These are phyloP conservation scores for Nysson spinosus DNA, from an alignment of 2,888 invertebrate genomes.

Conservation along the genomic window DNA sequence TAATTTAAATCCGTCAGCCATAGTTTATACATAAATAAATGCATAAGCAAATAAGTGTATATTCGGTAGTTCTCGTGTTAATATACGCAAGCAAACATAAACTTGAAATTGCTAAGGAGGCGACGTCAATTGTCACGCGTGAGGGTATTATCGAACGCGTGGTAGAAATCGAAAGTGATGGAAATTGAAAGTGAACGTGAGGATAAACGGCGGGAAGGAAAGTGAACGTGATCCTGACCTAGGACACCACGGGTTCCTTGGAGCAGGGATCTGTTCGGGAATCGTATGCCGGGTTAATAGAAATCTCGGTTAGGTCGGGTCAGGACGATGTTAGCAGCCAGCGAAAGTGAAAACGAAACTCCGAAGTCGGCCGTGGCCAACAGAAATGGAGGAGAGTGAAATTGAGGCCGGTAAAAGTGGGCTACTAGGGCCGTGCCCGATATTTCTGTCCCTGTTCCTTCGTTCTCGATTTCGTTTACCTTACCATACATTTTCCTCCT, in stretches of 20 bases:
- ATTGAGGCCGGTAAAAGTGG: constrained; percentile 57
- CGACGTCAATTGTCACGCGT: not conserved
- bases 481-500: not conserved
- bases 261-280: constrained; percentile 42
- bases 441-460: constrained; percentile 38
- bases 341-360: constrained; percentile 61
- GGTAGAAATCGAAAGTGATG: constrained; percentile 40
- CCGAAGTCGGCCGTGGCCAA: constrained; percentile 28
- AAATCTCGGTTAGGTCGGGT: constrained; percentile 57
- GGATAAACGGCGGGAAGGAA: constrained; percentile 35
- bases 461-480: constrained; percentile 18
- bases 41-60: no score
- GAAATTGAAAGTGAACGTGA: constrained; percentile 44
- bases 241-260: constrained; percentile 45
- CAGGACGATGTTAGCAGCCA: constrained; percentile 38
- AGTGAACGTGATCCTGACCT: constrained; percentile 59
- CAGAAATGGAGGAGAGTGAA: constrained; percentile 46
- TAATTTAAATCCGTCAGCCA: no score
- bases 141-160: not conserved
- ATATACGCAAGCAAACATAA: no score
- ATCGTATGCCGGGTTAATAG: constrained; percentile 45
- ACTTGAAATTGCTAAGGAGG: no score
- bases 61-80: no score
- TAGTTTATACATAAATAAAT: no score
- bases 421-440: constrained; percentile 47